Evolutionary conservation across 2,888 invertebrate species (phyloP).

Genomic region (Cryptocephalus moraei): DNA sequence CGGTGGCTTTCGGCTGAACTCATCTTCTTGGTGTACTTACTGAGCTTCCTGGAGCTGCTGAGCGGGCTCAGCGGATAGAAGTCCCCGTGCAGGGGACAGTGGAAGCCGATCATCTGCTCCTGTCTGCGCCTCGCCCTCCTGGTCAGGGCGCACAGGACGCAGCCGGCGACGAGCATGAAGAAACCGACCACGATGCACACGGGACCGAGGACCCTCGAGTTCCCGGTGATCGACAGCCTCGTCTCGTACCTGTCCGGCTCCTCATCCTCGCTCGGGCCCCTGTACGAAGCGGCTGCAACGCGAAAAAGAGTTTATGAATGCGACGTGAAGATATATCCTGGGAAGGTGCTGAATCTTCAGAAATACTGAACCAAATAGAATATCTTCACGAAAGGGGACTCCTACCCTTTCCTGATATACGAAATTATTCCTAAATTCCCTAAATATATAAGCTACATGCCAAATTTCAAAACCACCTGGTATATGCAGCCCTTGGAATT

Average conservation of each 20-base stretch:
- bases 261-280: constrained; percentile 62
- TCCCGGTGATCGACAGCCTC: constrained; percentile 62
- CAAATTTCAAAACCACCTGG: too few relatives aligned
- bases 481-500: too few relatives aligned
- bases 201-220: constrained; percentile 61
- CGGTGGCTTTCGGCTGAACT: too few relatives aligned
- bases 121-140: constrained; percentile 54
- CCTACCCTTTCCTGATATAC: too few relatives aligned
- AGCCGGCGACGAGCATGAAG: constrained; percentile 57
- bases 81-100: constrained; percentile 68
- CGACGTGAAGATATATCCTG: too few relatives aligned
- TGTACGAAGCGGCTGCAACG: constrained; percentile 58
- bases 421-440: too few relatives aligned
- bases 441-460: too few relatives aligned
- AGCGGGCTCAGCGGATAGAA: constrained; percentile 63
- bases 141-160: constrained; percentile 55
- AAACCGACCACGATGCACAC: constrained; percentile 66
- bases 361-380: too few relatives aligned
- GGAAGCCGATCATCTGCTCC: constrained; percentile 59
- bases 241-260: constrained; percentile 62
- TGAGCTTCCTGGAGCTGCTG: not conserved
- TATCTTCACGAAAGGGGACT: too few relatives aligned
- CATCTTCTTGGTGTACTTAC: not conserved
- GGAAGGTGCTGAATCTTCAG: too few relatives aligned
- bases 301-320: constrained; percentile 6